Conservation (phyloP, 2,888 invertebrate species). For the Pterostichus madidus region DNA sequence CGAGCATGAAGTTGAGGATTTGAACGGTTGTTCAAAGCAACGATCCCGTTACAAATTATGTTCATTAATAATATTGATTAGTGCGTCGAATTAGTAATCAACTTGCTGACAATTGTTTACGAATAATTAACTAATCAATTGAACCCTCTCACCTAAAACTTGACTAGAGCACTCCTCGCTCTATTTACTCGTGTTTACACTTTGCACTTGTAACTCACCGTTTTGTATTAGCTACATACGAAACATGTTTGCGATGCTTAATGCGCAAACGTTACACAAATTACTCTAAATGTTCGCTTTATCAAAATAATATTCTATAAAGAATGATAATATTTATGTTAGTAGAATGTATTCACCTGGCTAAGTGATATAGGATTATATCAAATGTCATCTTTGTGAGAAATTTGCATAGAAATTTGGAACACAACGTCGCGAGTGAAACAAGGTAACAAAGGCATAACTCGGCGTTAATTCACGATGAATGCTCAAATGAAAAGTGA, state of each 20-base stretch:
- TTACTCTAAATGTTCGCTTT: too few species aligned
- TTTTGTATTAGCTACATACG: background rate
- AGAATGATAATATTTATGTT: too few species aligned
- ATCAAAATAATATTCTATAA: too few species aligned
- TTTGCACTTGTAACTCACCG: conserved; percentile 23
- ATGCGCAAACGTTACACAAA: too few species aligned
- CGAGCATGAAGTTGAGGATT: too few species aligned
- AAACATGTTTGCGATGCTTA: too few species aligned
- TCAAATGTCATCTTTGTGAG: conserved; percentile 25
- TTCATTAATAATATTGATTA: conserved; percentile 7
- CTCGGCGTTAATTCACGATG: conserved; percentile 24
- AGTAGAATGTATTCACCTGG: background rate
- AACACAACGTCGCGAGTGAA: background rate
- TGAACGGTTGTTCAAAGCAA: too few species aligned
- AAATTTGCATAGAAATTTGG: conserved; percentile 31
- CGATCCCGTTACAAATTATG: too few species aligned
- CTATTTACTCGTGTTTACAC: conserved; percentile 43
- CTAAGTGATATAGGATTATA: conserved; percentile 29
- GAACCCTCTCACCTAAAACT: conserved; percentile 36
- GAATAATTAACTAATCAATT: conserved; percentile 56
- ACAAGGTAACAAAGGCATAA: conserved; percentile 23
- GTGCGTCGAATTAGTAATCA: conserved; percentile 27
- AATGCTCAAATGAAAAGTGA: conserved; percentile 36
- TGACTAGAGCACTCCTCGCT: conserved; percentile 38
- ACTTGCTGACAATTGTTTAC: conserved; percentile 36